Base-by-base conservation (phyloP, 1,140 invertebrate genomes). In the Microplitis demolitor region DNA sequence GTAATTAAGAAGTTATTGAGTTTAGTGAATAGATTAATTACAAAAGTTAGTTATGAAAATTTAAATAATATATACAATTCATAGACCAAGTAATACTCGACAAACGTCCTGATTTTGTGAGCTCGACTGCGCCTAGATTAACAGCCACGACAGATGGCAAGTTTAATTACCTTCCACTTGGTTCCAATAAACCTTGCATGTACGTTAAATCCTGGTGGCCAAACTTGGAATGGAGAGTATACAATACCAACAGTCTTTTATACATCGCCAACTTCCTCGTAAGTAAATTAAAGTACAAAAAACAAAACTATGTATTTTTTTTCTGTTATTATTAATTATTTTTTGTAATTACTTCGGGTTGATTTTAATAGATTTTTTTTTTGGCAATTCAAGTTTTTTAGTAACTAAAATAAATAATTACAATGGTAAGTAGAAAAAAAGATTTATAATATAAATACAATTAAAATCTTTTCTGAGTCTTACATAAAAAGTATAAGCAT, bases 181-280 rank as follows among this genome's bases (percentile, higher is more conserved):
- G 80, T 66, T 82, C 81, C 1, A 83, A 78, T 35, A 87, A 87
- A 74, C 85, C 85, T 5, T 87, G 83, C 37, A 72, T 86, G 70
- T 81, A 82, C 73, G 78, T 87, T 24, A 87, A 80, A 74, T 87
- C 85, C 5, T 81, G 80, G 75, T 87, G 85, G 86, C 85, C 85
- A 2, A 86, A 87, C 70, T 67, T 83, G 4, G 82, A 87, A 56
- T 86, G 85, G 83, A 79, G 86, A 53, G 82, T 81, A 34, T 71
- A 75, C 35, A 87, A 87, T 60, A 79, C 77, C 35, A 87, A 87
- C 71, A 77, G 71, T 69, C 79, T 87, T 9, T 50, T 54, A 2
- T 82, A 73, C 56, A 83, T 87, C 45, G 80, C 77, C 4, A 69
- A 79, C 4, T 82, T 78, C 69, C 77, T 87, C 4, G 86, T 85